These are phyloP conservation scores for Mesorhabditis belari DNA, from an alignment of 2,888 invertebrate genomes.

Conservation along the genomic window DNA sequence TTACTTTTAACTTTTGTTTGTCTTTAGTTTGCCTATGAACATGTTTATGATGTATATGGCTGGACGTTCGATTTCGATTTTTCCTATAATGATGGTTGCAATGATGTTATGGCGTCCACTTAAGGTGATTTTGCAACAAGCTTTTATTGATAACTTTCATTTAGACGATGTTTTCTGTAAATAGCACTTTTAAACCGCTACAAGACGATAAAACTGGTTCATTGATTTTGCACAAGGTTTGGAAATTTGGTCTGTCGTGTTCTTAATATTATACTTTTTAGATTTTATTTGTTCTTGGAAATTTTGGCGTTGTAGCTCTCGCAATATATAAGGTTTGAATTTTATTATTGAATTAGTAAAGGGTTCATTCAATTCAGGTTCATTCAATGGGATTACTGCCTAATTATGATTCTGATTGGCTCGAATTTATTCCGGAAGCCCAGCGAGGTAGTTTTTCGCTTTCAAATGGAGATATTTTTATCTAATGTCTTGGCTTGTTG, in stretches of 20 bases:
- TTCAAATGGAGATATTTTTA: too few relatives aligned
- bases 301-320: conserved; percentile 46
- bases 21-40: conserved; percentile 70
- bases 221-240: conserved; percentile 42
- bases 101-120: conserved; percentile 94
- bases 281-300: conserved; percentile 45
- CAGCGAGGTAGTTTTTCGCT: too few relatives aligned
- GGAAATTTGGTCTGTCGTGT: not conserved
- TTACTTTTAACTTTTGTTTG: not conserved
- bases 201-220: conserved; percentile 36
- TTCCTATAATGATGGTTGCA: conserved; percentile 99
- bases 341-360: not conserved
- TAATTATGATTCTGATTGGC: conserved; percentile 51
- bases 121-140: conserved; percentile 58
- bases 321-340: conserved; percentile 43
- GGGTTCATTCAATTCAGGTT: conserved; percentile 13
- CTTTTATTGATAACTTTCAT: not conserved
- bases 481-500: too few relatives aligned
- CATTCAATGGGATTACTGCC: conserved; percentile 52
- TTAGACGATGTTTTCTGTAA: conserved; percentile 74
- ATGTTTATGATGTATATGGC: conserved; percentile 99
- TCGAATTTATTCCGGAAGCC: conserved; percentile 26
- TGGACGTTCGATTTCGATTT: conserved; percentile 70
- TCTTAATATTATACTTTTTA: not conserved
- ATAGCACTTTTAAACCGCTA: conserved; percentile 56